Conservation (phyloP, 2,113 vertebrate species). For the Macquaria australasica region DNA sequence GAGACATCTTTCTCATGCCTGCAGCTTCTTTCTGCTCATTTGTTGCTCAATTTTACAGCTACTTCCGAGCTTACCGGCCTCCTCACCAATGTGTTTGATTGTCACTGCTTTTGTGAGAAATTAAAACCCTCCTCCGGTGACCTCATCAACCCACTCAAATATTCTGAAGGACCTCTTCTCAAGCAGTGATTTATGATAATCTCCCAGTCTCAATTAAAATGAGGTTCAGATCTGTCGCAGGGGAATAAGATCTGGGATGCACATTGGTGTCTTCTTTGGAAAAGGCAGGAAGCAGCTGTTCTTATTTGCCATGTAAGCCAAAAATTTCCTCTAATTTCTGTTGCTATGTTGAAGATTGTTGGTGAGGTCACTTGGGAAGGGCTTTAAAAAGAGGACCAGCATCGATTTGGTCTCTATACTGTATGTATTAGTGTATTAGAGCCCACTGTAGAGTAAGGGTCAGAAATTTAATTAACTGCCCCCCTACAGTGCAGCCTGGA, state of each 20-base stretch:
- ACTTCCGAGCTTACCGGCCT: not conserved
- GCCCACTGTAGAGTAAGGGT: slow-evolving; percentile 37
- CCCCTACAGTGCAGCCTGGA: slow-evolving; percentile 36
- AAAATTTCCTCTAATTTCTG: not conserved
- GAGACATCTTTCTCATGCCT: slow-evolving; percentile 41
- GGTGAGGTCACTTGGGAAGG: slow-evolving; percentile 45
- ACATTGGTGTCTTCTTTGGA: not conserved
- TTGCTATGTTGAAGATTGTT: not conserved
- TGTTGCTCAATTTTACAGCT: slow-evolving; percentile 14
- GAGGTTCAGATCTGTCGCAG: slow-evolving; percentile 7
- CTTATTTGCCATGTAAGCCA: slow-evolving; percentile 1
- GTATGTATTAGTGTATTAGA: not conserved
- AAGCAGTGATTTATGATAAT: slow-evolving; percentile 16
- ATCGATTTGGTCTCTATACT: slow-evolving; percentile 11
- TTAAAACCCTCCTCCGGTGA: slow-evolving; percentile 48
- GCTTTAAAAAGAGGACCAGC: slow-evolving; percentile 22
- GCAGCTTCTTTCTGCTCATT: slow-evolving; percentile 59
- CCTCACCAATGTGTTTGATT: slow-evolving; percentile 5
- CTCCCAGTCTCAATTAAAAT: slow-evolving; percentile 32
- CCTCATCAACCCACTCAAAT: slow-evolving; percentile 39
- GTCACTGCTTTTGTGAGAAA: slow-evolving; percentile 39
- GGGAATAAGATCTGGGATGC: slow-evolving; percentile 16
- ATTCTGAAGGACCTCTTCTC: slow-evolving; percentile 9
- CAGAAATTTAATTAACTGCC: slow-evolving; percentile 3
- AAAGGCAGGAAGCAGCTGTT: slow-evolving; percentile 29